These are phyloP conservation scores for Gambusia affinis DNA, from an alignment of 2,113 vertebrate species.

Conservation along the genomic window DNA sequence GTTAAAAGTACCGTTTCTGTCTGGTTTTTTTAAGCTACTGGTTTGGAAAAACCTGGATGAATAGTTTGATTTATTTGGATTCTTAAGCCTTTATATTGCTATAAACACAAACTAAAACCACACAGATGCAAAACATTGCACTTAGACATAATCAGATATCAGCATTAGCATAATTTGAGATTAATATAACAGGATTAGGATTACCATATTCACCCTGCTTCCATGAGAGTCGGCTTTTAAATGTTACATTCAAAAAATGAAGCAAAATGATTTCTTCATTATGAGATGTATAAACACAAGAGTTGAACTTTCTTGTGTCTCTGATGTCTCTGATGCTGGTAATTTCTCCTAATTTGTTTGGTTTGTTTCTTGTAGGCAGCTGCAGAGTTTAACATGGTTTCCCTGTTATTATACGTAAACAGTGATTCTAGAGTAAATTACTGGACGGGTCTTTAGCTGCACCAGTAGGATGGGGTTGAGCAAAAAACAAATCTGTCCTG, in stretches of 20 bases:
- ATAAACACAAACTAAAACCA: background rate
- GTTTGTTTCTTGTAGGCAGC: slow-evolving; percentile 1
- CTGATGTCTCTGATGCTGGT: slow-evolving; percentile 9
- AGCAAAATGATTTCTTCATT: background rate
- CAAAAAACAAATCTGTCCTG: background rate
- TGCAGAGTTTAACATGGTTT: background rate
- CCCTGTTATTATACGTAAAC: slow-evolving; percentile 6
- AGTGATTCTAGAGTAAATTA: slow-evolving; percentile 18
- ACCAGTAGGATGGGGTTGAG: background rate
- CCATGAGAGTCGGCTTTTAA: slow-evolving; percentile 1
- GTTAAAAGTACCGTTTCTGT: background rate
- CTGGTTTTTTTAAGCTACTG: background rate
- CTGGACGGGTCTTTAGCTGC: background rate
- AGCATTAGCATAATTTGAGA: slow-evolving; percentile 68
- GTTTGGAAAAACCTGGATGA: background rate
- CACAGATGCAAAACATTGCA: background rate
- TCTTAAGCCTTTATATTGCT: background rate
- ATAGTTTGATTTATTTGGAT: background rate
- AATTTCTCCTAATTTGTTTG: slow-evolving; percentile 24
- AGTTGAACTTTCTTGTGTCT: background rate
- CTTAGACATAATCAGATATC: slow-evolving; percentile 50
- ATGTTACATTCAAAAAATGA: background rate
- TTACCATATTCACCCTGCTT: slow-evolving; percentile 50
- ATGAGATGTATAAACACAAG: background rate
- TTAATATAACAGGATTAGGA: slow-evolving; percentile 68